A percentile compares a stretch with the other conserved stretches of the same genome.
These are phyloP conservation scores for Sarcophaga subvicina DNA, from an alignment of 2,888 invertebrate genomes.

Conservation along the genomic window DNA sequence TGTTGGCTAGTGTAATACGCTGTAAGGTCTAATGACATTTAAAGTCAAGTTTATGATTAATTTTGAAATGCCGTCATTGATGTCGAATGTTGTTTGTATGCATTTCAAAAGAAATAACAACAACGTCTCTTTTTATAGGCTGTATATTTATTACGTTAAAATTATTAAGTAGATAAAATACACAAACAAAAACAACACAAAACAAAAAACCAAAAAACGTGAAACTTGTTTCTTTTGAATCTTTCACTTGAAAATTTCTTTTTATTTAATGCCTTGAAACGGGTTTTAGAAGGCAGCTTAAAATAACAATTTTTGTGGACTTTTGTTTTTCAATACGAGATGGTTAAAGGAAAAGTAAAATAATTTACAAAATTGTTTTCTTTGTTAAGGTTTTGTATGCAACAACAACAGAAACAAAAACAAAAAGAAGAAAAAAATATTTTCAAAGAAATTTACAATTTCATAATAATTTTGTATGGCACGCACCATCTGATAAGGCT, in stretches of 20 bases:
- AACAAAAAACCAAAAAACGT: constrained; percentile 47
- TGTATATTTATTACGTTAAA: constrained; percentile 37
- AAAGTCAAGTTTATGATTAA: constrained; percentile 55
- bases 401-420: too few species aligned
- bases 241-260: constrained; percentile 64
- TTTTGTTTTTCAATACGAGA: not conserved
- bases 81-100: not conserved
- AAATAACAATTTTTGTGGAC: not conserved
- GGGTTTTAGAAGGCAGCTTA: constrained; percentile 32
- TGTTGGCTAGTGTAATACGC: constrained; percentile 18
- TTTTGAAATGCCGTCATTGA: not conserved
- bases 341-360: not conserved
- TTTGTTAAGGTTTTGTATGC: not conserved
- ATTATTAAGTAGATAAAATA: not conserved
- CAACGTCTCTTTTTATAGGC: constrained; percentile 17
- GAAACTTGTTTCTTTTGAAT: constrained; percentile 39
- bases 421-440: too few species aligned
- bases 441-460: too few species aligned
- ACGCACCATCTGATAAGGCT: constrained; percentile 35
- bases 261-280: constrained; percentile 40
- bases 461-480: not conserved
- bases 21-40: constrained; percentile 9
- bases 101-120: constrained; percentile 10
- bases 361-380: not conserved
- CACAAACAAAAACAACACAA: constrained; percentile 12